Evolutionary conservation across 2,888 invertebrate genomes (phyloP).

Genomic region (Beris chalybata): DNA sequence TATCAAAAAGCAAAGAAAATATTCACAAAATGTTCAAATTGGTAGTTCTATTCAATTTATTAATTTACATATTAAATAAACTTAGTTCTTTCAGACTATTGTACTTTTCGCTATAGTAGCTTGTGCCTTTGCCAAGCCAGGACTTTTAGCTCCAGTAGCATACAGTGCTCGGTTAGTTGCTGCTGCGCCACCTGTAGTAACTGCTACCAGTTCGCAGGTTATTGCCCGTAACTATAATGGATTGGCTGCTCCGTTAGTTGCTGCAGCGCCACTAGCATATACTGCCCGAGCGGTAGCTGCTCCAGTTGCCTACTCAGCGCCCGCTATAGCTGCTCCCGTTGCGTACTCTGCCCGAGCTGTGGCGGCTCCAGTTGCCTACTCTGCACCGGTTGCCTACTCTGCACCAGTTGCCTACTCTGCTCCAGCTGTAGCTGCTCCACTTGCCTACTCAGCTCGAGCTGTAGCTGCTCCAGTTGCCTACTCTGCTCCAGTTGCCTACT

Average conservation of each 20-base stretch:
- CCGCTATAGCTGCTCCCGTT: constrained; percentile 2
- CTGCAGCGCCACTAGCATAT: constrained; percentile 33
- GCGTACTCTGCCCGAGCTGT: constrained; percentile 32
- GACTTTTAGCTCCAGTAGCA: constrained; percentile 34
- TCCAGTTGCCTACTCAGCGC: constrained; percentile 9
- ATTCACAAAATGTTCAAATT: too few species aligned
- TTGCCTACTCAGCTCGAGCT: constrained; percentile 38
- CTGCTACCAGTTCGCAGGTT: constrained; percentile 21
- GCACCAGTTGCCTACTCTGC: constrained; percentile 40
- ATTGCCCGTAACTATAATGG: constrained; percentile 25
- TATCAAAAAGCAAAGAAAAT: too few species aligned
- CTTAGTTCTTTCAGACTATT: not conserved
- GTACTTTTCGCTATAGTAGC: constrained; percentile 5
- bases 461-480: constrained; percentile 33
- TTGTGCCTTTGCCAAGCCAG: constrained; percentile 11
- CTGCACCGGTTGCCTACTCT: constrained; percentile 40
- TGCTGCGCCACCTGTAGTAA: constrained; percentile 27
- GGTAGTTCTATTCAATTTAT: too few species aligned
- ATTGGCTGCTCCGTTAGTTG: constrained; percentile 30
- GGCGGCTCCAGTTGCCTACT: constrained; percentile 34
- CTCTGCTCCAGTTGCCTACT: constrained; percentile 31
- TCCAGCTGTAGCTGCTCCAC: constrained; percentile 32
- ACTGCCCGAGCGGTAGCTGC: constrained; percentile 14
- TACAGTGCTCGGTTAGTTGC: constrained; percentile 38
- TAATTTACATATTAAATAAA: too few species aligned